Conservation (phyloP, 2,797 vertebrate species). For the Anguilla obscura region DNA sequence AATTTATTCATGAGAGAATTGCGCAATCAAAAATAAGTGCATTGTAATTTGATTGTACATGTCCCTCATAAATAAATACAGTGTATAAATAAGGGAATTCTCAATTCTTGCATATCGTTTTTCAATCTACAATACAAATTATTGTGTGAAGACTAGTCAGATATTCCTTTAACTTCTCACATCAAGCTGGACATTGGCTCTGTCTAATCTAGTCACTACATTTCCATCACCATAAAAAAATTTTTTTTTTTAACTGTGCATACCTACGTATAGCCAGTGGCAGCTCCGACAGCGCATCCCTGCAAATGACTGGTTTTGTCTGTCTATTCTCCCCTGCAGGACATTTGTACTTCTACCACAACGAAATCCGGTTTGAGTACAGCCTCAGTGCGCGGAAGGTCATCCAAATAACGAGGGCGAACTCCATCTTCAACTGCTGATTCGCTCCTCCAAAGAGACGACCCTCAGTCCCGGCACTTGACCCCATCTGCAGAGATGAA, state of each 20-base stretch:
- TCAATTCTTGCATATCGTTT: background rate
- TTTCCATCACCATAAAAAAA: background rate
- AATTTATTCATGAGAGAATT: background rate
- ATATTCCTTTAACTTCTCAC: background rate
- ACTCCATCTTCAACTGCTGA: slow-evolving; percentile 88
- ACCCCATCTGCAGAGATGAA: background rate
- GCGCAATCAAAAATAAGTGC: background rate
- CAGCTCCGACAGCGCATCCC: background rate
- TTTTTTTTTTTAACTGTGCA: background rate
- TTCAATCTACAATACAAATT: background rate
- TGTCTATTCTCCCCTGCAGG: slow-evolving; percentile 64
- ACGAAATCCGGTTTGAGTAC: slow-evolving; percentile 84
- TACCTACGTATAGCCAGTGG: background rate
- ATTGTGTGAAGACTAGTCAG: background rate
- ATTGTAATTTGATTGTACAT: background rate
- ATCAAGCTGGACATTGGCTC: background rate
- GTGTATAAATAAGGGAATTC: background rate
- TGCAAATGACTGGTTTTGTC: slow-evolving; percentile 8
- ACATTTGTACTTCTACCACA: slow-evolving; percentile 86
- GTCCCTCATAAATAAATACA: background rate
- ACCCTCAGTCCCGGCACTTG: background rate
- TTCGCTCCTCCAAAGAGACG: background rate
- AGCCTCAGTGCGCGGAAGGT: slow-evolving; percentile 82
- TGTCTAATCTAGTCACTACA: background rate
- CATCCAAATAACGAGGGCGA: slow-evolving; percentile 78